These are phyloP conservation scores for Altica lythri DNA, from an alignment of 2,888 invertebrate genomes.

Conservation along the genomic window DNA sequence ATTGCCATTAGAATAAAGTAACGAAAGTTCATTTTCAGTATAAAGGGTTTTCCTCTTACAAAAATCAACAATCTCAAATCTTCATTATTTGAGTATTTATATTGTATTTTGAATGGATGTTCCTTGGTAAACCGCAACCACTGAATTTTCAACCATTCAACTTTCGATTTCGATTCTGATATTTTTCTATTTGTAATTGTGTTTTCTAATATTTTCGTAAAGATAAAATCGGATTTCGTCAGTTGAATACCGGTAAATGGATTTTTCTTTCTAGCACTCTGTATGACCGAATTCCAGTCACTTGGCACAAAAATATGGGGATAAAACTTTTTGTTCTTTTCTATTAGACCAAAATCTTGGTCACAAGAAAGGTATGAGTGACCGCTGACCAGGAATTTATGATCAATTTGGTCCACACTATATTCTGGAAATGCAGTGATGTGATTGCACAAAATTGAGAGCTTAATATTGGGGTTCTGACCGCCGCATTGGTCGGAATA, in stretches of 20 bases:
- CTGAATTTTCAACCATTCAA: constrained; percentile 21
- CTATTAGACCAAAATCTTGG: constrained; percentile 35
- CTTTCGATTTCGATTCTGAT: constrained; percentile 15
- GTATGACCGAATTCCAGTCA: constrained; percentile 24
- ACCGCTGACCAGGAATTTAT: too few relatives aligned
- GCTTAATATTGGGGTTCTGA: constrained; percentile 39
- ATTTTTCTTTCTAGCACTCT: constrained; percentile 25
- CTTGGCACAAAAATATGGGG: constrained; percentile 20
- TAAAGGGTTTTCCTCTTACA: constrained; percentile 26
- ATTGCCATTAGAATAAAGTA: constrained; percentile 29
- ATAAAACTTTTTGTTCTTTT: constrained; percentile 25
- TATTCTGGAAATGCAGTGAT: constrained; percentile 33
- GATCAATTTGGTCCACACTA: too few relatives aligned
- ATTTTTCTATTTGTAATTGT: constrained; percentile 30
- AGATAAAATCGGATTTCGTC: constrained; percentile 26
- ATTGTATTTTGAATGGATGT: constrained; percentile 13
- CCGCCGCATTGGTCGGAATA: constrained; percentile 35
- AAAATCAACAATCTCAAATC: constrained; percentile 29
- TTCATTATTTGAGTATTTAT: not conserved
- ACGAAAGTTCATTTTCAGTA: constrained; percentile 23
- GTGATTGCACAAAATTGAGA: constrained; percentile 35
- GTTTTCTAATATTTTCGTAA: constrained; percentile 25
- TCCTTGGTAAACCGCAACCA: constrained; percentile 15
- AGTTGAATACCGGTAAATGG: constrained; percentile 29
- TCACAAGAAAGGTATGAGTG: constrained; percentile 31